A percentile compares a stretch with the other conserved stretches of the same genome.
Conservation (phyloP, 2,888 invertebrate genomes). For the Sphaerophoria rueppellii region DNA sequence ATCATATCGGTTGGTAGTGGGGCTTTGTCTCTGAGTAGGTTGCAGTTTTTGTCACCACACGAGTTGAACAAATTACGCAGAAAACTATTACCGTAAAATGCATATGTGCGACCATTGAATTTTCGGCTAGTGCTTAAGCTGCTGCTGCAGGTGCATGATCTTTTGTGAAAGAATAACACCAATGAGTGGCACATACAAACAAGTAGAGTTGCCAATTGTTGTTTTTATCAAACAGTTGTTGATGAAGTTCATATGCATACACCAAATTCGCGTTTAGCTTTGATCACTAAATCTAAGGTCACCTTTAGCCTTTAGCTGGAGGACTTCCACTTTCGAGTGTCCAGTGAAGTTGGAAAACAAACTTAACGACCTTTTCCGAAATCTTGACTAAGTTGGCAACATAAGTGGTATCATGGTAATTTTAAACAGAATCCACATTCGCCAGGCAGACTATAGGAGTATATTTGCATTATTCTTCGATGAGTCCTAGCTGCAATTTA, state of each 20-base stretch:
- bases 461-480: constrained; percentile 27
- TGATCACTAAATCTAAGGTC: background rate
- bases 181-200: constrained; percentile 1
- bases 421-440: constrained; percentile 17
- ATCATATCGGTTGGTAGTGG: constrained; percentile 11
- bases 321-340: too few relatives aligned
- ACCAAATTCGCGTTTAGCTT: background rate
- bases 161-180: constrained; percentile 44
- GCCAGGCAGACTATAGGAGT: constrained; percentile 3
- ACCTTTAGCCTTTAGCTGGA: too few relatives aligned
- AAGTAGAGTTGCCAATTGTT: constrained; percentile 14
- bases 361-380: background rate
- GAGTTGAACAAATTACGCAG: constrained; percentile 80
- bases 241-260: background rate
- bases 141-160: constrained; percentile 41
- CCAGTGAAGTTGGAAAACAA: too few relatives aligned
- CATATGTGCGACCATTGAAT: constrained; percentile 78
- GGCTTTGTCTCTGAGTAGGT: constrained; percentile 1
- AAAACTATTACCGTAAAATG: constrained; percentile 82
- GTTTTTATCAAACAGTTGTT: background rate
- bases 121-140: constrained; percentile 39
- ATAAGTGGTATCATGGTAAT: constrained; percentile 3
- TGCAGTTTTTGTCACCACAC: constrained; percentile 41
- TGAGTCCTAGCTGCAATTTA: constrained; percentile 38
- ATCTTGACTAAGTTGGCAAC: constrained; percentile 19